Conservation (phyloP, 2,113 vertebrate genomes). For the Datnioides undecimradiatus region DNA sequence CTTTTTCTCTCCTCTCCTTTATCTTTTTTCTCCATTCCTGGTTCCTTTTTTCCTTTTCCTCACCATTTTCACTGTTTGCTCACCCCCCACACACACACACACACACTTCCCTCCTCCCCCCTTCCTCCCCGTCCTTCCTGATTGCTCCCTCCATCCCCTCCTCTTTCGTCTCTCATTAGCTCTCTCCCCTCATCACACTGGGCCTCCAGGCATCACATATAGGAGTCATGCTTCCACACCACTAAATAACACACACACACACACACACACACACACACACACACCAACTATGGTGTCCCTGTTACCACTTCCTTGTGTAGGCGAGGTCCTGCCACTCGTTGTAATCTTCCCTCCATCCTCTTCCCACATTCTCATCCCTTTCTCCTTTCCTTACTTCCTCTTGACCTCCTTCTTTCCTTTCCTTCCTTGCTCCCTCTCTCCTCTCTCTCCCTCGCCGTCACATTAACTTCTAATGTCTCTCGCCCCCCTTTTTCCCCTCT, state of each 20-base stretch:
- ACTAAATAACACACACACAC: conserved; percentile 69
- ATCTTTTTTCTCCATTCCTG: not conserved
- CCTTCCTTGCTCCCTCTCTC: not conserved
- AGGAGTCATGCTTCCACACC: conserved; percentile 55
- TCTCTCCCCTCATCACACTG: conserved; percentile 5
- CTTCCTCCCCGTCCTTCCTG: not conserved
- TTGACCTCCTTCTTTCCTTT: not conserved
- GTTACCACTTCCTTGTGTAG: conserved; percentile 30
- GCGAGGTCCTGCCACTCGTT: conserved; percentile 41
- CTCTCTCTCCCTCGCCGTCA: conserved; percentile 4
- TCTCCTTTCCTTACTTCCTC: not conserved
- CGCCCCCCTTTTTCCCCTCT: not conserved
- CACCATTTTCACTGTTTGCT: not conserved
- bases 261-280: conserved; percentile 42
- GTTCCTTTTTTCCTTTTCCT: not conserved
- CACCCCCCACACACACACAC: not conserved
- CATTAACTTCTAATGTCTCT: not conserved
- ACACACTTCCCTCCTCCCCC: not conserved
- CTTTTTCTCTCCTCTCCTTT: not conserved
- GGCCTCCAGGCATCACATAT: conserved; percentile 71
- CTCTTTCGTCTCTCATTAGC: conserved; percentile 44
- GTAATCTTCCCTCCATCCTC: conserved; percentile 41
- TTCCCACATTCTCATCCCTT: not conserved
- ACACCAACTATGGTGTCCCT: conserved; percentile 55
- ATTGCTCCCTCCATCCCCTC: not conserved